Base-by-base conservation (phyloP, 2,797 vertebrate species). In the Lycodopsis pacificus region DNA sequence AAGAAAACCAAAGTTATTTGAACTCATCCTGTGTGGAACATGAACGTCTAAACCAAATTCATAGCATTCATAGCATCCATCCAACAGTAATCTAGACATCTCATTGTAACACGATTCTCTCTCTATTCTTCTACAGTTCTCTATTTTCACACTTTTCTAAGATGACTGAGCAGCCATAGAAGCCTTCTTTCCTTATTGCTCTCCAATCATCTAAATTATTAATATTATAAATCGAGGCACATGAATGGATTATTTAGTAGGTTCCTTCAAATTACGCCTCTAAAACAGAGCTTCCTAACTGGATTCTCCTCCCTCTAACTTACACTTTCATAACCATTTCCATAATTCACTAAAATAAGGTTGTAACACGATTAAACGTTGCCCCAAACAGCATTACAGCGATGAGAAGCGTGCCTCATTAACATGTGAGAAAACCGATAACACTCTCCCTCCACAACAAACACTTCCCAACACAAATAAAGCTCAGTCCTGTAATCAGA, bases 201-300 rank as follows among this genome's bases (percentile, higher is more conserved):
- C 46, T 80, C 58, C 72, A 80, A 76, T 83, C 66, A 53, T 53
- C 51, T 90, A 5, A 89, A 92, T 90, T 87, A 91, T 92, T 91
- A 75, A 91, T 67, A 63, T 71, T 42, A 58, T 71, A 83, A 85
- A 90, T 86, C 76, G 68, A 85, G 73, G 62, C 72, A 51, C 32
- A 63, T 44, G 62, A 49, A 89, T 89, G 54, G 46, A 87, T 92
- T 89, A 90, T 88, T 91, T 34, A 88, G 68, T 51, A 48, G 38
- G 65, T 57, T 59, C 67, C 73, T 73, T 82, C 40, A 68, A 59
- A 64, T 73, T 59, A 62, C 42, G 22, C 54, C 65, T 20, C 73
- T 27, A 69, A 71, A 72, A 72, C 66, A 36, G 12, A 51, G 20
- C 20, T 54, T 56, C 58, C 51, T 53, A 51, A 65, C 67, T 65